Conservation (phyloP, 1,140 invertebrate genomes). For the Paralvinella palmiformis region DNA sequence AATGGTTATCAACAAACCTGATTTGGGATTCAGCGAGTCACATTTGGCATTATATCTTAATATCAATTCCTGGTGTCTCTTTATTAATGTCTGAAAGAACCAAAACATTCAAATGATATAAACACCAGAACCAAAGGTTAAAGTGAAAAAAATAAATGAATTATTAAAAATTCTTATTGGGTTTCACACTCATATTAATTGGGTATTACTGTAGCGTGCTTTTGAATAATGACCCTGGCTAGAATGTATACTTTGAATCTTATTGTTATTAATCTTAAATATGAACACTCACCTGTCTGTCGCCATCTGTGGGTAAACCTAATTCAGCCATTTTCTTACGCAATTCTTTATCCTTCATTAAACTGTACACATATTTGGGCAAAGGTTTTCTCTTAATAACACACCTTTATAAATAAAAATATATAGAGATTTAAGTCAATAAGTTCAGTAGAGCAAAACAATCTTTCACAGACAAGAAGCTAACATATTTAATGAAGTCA, state of each 20-base stretch:
- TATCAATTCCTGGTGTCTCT: background rate
- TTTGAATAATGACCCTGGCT: background rate
- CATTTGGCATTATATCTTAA: conserved; percentile 3
- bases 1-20: background rate
- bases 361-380: conserved; percentile 55
- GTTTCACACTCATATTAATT: background rate
- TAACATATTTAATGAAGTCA: too few relatives aligned
- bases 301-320: conserved; percentile 52
- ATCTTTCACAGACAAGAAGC: too few relatives aligned
- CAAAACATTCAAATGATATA: background rate
- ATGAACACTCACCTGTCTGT: conserved; percentile 44
- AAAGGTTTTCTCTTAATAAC: conserved; percentile 45
- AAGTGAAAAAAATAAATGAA: background rate
- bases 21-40: conserved; percentile 3
- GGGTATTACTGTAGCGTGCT: background rate
- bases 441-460: background rate
- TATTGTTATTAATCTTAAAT: background rate
- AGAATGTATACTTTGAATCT: background rate
- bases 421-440: background rate
- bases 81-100: conserved; percentile 1
- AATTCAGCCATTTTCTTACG: conserved; percentile 53
- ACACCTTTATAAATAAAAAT: conserved; percentile 5
- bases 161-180: background rate
- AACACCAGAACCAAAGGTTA: background rate
- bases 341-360: conserved; percentile 56